These are phyloP conservation scores for Drosophila tristis DNA, from an alignment of 1,140 invertebrate species.

Conservation along the genomic window DNA sequence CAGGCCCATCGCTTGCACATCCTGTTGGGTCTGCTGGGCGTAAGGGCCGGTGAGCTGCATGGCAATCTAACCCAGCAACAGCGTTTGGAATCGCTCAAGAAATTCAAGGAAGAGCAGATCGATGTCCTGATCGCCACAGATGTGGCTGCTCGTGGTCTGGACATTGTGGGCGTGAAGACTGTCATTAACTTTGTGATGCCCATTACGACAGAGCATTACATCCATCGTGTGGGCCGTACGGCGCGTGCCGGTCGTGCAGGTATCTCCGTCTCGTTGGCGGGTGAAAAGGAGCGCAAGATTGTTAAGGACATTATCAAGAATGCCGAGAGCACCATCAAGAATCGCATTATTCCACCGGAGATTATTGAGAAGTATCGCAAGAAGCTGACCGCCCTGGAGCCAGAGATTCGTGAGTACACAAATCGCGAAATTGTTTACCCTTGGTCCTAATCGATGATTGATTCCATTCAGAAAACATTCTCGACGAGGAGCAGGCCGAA, in stretches of 20 bases:
- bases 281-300: slow-evolving; percentile 94
- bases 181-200: slow-evolving; percentile 99
- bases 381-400: slow-evolving; percentile 89
- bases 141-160: slow-evolving; percentile 97
- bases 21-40: slow-evolving; percentile 93
- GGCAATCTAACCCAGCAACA: slow-evolving; percentile 97
- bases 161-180: slow-evolving; percentile 98
- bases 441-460: neutral
- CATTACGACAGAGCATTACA: slow-evolving; percentile 96
- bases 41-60: slow-evolving; percentile 96
- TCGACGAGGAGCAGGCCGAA: slow-evolving; percentile 94
- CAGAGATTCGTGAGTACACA: slow-evolving; percentile 87
- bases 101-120: slow-evolving; percentile 94
- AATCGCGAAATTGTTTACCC: neutral
- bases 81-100: slow-evolving; percentile 93
- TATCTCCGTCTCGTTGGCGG: slow-evolving; percentile 96
- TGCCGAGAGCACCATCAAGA: slow-evolving; percentile 94
- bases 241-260: slow-evolving; percentile 95
- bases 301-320: slow-evolving; percentile 96
- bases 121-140: slow-evolving; percentile 98
- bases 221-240: slow-evolving; percentile 96
- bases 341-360: slow-evolving; percentile 93
- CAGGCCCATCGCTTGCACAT: slow-evolving; percentile 97
- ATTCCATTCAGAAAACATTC: slow-evolving; percentile 87
- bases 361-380: slow-evolving; percentile 94